Percentiles rank a stretch among this genome's conserved stretches.
These are phyloP conservation scores for Hiodon alosoides DNA, from an alignment of 2,113 vertebrate species.

Conservation along the genomic window DNA sequence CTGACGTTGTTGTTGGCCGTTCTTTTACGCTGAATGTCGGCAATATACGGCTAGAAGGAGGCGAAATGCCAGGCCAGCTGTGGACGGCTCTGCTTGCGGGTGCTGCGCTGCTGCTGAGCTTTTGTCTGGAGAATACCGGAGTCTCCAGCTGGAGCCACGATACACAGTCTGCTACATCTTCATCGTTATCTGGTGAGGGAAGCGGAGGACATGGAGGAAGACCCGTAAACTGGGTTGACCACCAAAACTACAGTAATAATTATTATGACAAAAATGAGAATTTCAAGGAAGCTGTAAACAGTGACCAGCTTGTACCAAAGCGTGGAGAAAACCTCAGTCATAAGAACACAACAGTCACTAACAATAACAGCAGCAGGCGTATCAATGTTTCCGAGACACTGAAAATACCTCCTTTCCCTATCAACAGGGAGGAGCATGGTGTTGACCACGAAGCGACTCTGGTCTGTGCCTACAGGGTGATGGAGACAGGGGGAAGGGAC, in stretches of 20 bases:
- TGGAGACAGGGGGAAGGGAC: slow-evolving; percentile 54
- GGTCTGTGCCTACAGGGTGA: slow-evolving; percentile 59
- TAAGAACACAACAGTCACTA: background rate
- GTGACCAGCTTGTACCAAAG: slow-evolving; percentile 34
- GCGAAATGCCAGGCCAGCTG: slow-evolving; percentile 45
- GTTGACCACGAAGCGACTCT: slow-evolving; percentile 33
- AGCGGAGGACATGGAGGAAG: slow-evolving; percentile 26
- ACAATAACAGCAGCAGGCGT: slow-evolving; percentile 31
- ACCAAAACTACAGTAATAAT: slow-evolving; percentile 24
- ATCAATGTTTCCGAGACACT: slow-evolving; percentile 30
- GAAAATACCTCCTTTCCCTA: slow-evolving; percentile 12
- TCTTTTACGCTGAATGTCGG: slow-evolving; percentile 30
- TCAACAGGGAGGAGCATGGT: slow-evolving; percentile 19
- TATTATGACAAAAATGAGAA: slow-evolving; percentile 18
- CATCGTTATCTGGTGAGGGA: slow-evolving; percentile 34
- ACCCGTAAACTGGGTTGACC: slow-evolving; percentile 21
- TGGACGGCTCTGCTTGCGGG: slow-evolving; percentile 44
- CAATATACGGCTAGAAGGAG: slow-evolving; percentile 25
- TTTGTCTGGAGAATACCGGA: slow-evolving; percentile 38
- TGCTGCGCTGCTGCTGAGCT: slow-evolving; percentile 45
- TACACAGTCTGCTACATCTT: slow-evolving; percentile 12
- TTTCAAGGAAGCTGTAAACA: slow-evolving; percentile 24
- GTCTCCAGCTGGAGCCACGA: slow-evolving; percentile 30
- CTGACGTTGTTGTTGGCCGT: slow-evolving; percentile 30
- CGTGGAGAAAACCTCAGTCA: slow-evolving; percentile 25